phyloP scores from a whole-genome alignment of 35 echinoderm and acorn worm genomes.

The Holothuria glaberrima region DNA sequence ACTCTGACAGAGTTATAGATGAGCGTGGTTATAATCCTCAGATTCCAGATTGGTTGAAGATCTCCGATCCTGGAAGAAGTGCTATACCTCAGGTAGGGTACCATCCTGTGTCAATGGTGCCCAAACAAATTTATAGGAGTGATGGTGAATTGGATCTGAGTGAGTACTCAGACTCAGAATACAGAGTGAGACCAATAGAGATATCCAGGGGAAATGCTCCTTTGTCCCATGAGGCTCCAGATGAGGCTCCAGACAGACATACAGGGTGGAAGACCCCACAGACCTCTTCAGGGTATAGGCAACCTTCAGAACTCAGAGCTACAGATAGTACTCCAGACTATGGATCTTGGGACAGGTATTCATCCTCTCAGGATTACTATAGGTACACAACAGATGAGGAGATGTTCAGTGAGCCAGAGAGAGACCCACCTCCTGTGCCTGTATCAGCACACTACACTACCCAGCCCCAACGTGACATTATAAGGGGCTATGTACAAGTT shows the following conservation, averaged over 20 bases:
- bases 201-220: neutral
- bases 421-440: slow-evolving; percentile 35
- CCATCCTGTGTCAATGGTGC: neutral
- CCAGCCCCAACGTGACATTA: no score
- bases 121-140: slow-evolving; percentile 20
- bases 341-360: neutral
- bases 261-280: neutral
- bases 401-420: slow-evolving; percentile 47
- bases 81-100: neutral
- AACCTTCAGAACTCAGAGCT: neutral
- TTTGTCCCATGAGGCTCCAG: no score
- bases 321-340: neutral
- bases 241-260: neutral
- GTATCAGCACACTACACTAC: neutral
- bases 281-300: neutral
- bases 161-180: slow-evolving; percentile 29
- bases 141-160: slow-evolving; percentile 44
- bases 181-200: neutral
- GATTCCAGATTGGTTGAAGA: slow-evolving; percentile 11
- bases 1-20: slow-evolving; percentile 31
- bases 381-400: slow-evolving; percentile 30
- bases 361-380: neutral
- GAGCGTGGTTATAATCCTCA: slow-evolving; percentile 27
- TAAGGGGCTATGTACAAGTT: no score
- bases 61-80: neutral